These are phyloP conservation scores for Zootoca vivipara DNA, from an alignment of 2,113 vertebrate species.

Conservation along the genomic window DNA sequence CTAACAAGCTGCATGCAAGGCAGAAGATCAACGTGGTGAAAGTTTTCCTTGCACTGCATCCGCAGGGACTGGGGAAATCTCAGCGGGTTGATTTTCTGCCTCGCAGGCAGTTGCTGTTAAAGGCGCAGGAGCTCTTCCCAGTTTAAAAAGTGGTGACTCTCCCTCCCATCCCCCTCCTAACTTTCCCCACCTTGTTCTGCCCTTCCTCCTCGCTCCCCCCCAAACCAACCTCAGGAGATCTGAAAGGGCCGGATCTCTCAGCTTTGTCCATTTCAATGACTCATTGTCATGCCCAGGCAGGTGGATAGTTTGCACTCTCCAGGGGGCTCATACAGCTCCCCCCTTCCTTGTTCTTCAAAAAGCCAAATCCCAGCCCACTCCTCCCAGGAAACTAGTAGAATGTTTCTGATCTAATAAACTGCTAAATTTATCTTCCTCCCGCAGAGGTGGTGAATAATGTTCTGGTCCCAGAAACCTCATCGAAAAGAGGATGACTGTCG, in stretches of 20 bases:
- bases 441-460: not conserved
- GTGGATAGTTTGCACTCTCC: not conserved
- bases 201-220: not conserved
- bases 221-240: not conserved
- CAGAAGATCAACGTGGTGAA: not conserved
- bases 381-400: not conserved
- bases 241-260: not conserved
- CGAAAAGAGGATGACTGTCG: too few relatives aligned
- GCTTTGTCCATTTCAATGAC: not conserved
- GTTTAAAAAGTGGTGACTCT: not conserved
- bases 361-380: not conserved
- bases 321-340: not conserved
- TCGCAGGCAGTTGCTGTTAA: not conserved
- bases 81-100: not conserved
- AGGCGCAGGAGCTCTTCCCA: not conserved
- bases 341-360: not conserved
- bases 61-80: not conserved
- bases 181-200: not conserved
- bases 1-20: too few relatives aligned
- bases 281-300: conserved; percentile 16
- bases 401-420: not conserved
- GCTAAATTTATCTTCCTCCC: not conserved
- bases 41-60: too few relatives aligned
- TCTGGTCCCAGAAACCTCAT: not conserved
- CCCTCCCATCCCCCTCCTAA: not conserved